phyloP scores from a whole-genome alignment of 2,888 invertebrate genomes.

The Maniola hyperantus region DNA sequence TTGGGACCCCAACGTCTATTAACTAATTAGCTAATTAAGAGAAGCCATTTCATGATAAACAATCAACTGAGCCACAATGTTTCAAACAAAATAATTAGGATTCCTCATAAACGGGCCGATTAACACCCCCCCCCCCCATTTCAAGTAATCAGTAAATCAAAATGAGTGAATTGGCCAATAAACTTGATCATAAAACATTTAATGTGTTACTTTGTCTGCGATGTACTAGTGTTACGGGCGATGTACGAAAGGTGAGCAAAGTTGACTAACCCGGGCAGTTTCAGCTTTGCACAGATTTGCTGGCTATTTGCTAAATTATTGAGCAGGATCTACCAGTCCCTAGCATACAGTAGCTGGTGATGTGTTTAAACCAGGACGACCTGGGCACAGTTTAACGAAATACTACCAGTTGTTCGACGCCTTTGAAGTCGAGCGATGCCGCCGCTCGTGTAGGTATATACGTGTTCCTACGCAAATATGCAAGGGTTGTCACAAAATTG shows the following conservation, averaged over 20 bases:
- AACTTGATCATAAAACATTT: constrained; percentile 36
- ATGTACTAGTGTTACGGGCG: constrained; percentile 17
- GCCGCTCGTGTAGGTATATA: no score
- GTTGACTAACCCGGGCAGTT: not conserved
- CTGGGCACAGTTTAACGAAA: no score
- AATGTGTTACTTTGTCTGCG: constrained; percentile 31
- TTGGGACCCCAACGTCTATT: no score
- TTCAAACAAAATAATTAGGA: constrained; percentile 23
- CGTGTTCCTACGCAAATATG: no score
- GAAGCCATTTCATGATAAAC: not conserved
- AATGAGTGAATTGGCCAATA: constrained; percentile 31
- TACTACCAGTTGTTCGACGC: no score
- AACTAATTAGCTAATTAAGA: not conserved
- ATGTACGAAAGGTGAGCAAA: constrained; percentile 10
- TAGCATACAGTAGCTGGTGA: no score
- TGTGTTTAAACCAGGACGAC: no score
- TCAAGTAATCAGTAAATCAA: constrained; percentile 36
- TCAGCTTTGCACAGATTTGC: not conserved
- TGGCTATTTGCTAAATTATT: no score
- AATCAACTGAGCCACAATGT: not conserved
- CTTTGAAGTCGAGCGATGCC: no score
- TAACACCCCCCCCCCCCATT: constrained; percentile 15
- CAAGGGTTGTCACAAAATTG: no score
- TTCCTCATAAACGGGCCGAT: constrained; percentile 20
- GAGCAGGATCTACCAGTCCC: no score